Percentiles rank a stretch among this genome's conserved stretches.
Conservation (phyloP, 2,888 invertebrate species). For the Mythimna albipuncta region DNA sequence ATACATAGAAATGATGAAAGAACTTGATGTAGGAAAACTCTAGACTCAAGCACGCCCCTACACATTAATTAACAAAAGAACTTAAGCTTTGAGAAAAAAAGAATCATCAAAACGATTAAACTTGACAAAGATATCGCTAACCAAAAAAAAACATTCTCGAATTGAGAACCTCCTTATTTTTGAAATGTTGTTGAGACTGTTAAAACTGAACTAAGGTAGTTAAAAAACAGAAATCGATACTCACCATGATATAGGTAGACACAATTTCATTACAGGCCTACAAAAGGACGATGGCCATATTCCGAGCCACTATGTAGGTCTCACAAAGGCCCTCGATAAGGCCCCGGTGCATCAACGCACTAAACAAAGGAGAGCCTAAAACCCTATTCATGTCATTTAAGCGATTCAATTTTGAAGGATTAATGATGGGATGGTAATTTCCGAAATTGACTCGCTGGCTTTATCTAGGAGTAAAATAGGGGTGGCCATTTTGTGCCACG, state of each 20-base stretch:
- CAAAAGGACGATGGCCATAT: conserved; percentile 24
- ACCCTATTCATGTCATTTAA: conserved; percentile 53
- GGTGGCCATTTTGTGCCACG: conserved; percentile 38
- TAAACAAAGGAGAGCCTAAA: conserved; percentile 53
- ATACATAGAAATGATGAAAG: too few species aligned
- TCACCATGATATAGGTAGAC: neutral
- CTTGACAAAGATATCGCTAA: too few species aligned
- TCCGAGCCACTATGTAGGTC: conserved; percentile 32
- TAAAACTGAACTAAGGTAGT: neutral
- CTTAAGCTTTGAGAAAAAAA: too few species aligned
- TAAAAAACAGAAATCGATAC: conserved; percentile 18
- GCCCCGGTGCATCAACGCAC: conserved; percentile 44
- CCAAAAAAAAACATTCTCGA: too few species aligned
- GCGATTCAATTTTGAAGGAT: conserved; percentile 54
- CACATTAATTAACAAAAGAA: too few species aligned
- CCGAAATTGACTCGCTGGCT: conserved; percentile 39
- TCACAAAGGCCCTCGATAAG: conserved; percentile 52
- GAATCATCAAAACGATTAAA: too few species aligned
- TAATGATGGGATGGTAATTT: conserved; percentile 57
- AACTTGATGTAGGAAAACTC: too few species aligned
- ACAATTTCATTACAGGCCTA: conserved; percentile 24
- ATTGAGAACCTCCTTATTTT: too few species aligned
- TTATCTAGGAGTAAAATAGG: conserved; percentile 41
- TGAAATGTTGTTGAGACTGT: too few species aligned
- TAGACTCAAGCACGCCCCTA: too few species aligned